Evolutionary conservation across 1,140 invertebrate species (phyloP), one percentile per base, ranked within the genome.

Genomic region (Cardiocondyla obscurior): DNA sequence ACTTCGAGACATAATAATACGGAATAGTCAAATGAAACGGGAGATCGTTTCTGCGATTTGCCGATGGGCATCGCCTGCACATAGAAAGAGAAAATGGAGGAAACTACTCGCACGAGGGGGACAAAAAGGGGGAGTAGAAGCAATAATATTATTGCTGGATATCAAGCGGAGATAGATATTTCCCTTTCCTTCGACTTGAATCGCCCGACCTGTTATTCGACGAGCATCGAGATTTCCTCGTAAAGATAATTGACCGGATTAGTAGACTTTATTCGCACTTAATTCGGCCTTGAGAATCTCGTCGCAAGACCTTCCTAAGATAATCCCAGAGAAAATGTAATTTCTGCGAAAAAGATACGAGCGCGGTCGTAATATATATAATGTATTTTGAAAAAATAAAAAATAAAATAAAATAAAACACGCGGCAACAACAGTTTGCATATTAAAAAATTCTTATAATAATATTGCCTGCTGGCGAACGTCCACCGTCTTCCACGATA

Each of bases 91-190:
- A 62, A 76, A 83, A 65, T 14, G 36, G 6, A 16, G 44, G 39
- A 10, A 10, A 8, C n/a, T 2, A 39, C 19, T n/a, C 22, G 16
- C 16, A 77, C 22, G 25, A 62, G 28, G 55, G n/a, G n/a, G n/a
- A n/a, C n/a, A n/a, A n/a, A n/a, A n/a, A n/a, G n/a, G n/a, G n/a
- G n/a, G 62, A 67, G 14, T 5, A 7, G 53, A 79, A 19, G 49
- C 60, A 74, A 67, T 65, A 64, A 57, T 57, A 57, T 83, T 83
- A 83, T 83, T 39, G 33, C n/a, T 44, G 58, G 12, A 79, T 79
- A 79, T 55, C 33, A 53, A 67, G 1, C 22, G 16, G n/a, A 67
- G 33, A 77, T 65, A 22, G 16, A 65, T 67, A 64, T 55, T 67
- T 67, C 62, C 62, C 46, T 53, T 53, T 39, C 33, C 64, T 76